A percentile compares a stretch with the other conserved stretches of the same genome.
Conservation (phyloP, 2,888 invertebrate genomes). For the Agriopis aurantiaria region DNA sequence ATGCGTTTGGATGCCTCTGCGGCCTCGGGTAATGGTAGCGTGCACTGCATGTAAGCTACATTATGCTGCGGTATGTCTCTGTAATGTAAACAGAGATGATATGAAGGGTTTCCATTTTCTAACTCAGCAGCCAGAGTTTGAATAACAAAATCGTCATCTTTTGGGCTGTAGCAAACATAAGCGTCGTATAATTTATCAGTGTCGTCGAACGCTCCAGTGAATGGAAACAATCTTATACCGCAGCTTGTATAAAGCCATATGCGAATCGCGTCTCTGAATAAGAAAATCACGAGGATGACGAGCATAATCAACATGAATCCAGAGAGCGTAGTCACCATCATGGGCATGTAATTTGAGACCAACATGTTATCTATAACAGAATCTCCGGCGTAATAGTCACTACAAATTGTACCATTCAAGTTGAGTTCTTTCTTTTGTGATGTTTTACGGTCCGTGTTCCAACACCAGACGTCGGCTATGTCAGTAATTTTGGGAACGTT, state of each 20-base stretch:
- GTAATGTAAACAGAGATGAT: conserved; percentile 95
- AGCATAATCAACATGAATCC: conserved; percentile 92
- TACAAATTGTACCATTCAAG: conserved; percentile 94
- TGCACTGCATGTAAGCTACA: conserved; percentile 88
- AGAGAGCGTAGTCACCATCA: conserved; percentile 92
- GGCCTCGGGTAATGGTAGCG: conserved; percentile 93
- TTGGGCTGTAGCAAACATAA: conserved; percentile 96
- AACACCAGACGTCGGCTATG: conserved; percentile 91
- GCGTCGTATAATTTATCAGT: conserved; percentile 96
- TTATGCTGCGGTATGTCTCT: conserved; percentile 92
- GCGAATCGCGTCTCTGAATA: conserved; percentile 94
- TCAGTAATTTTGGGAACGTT: conserved; percentile 92
- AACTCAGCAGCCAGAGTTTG: conserved; percentile 94
- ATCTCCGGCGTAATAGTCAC: conserved; percentile 93
- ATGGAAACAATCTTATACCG: conserved; percentile 93
- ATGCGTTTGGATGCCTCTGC: conserved; percentile 95
- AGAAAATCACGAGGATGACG: conserved; percentile 91
- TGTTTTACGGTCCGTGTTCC: conserved; percentile 89
- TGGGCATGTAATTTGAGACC: conserved; percentile 93
- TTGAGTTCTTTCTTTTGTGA: conserved; percentile 92
- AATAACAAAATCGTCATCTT: conserved; percentile 96
- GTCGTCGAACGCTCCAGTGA: conserved; percentile 90
- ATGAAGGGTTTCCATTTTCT: conserved; percentile 92
- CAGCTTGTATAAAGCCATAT: conserved; percentile 96
- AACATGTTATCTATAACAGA: conserved; percentile 93